Evolutionary conservation across 1,140 invertebrate genomes (phyloP).

Genomic region (Aphelinus atriplicis): DNA sequence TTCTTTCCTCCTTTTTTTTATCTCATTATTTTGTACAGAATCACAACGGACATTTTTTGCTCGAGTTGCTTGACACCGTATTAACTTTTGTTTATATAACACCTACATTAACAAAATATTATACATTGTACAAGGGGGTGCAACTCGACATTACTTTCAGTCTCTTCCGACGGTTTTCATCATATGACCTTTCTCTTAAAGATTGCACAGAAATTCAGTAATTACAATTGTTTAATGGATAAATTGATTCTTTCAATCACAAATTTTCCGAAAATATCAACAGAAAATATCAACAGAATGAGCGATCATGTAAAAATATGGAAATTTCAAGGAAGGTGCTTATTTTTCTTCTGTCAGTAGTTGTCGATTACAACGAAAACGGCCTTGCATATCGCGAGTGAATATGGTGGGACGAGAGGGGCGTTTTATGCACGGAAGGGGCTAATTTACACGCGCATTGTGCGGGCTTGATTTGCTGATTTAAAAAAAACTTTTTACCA

Average conservation of each 20-base stretch:
- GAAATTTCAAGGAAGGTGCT: slow-evolving; percentile 28
- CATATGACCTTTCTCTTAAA: slow-evolving; percentile 11
- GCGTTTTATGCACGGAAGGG: slow-evolving; percentile 40
- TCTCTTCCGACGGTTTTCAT: slow-evolving; percentile 38
- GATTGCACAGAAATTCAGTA: slow-evolving; percentile 25
- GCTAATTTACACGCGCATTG: slow-evolving; percentile 51
- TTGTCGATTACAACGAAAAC: slow-evolving; percentile 41
- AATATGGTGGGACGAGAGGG: slow-evolving; percentile 41
- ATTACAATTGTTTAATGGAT: not conserved
- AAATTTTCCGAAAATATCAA: not conserved
- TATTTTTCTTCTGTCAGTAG: slow-evolving; percentile 27
- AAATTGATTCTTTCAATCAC: no score
- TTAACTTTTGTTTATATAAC: slow-evolving; percentile 54
- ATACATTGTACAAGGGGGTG: slow-evolving; percentile 58
- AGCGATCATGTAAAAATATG: not conserved
- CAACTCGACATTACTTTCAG: slow-evolving; percentile 47
- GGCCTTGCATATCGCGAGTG: slow-evolving; percentile 41
- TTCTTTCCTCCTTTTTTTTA: slow-evolving; percentile 50
- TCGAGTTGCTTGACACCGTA: slow-evolving; percentile 50
- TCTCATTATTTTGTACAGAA: slow-evolving; percentile 56
- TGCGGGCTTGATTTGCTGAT: slow-evolving; percentile 51
- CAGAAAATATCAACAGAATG: slow-evolving; percentile 13
- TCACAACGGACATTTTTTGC: slow-evolving; percentile 47
- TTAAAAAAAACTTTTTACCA: slow-evolving; percentile 53
- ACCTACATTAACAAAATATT: slow-evolving; percentile 61